Percentiles rank a stretch among this genome's conserved stretches.
Evolutionary conservation across 2,113 vertebrate genomes (phyloP).

Genomic region (Collichthys lucidus): DNA sequence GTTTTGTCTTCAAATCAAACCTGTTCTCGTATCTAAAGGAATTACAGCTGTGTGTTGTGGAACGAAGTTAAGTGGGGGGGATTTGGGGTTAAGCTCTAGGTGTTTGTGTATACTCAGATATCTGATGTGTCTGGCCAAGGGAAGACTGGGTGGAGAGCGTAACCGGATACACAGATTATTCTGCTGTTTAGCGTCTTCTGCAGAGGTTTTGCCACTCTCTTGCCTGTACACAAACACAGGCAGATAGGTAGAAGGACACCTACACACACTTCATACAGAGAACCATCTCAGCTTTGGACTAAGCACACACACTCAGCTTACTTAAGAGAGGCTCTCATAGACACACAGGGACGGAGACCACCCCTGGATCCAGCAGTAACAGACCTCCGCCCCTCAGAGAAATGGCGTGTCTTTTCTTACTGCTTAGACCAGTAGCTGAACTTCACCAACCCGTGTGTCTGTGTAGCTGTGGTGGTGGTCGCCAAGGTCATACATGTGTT

Average conservation of each 20-base stretch:
- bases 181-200: slow-evolving; percentile 38
- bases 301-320: slow-evolving; percentile 37
- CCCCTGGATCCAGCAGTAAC: slow-evolving; percentile 64
- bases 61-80: neutral
- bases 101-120: slow-evolving; percentile 38
- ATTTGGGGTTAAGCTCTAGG: slow-evolving; percentile 12
- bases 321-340: neutral
- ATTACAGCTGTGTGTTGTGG: neutral
- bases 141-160: slow-evolving; percentile 17
- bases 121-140: slow-evolving; percentile 33
- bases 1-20: slow-evolving; percentile 41
- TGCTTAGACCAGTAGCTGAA: neutral
- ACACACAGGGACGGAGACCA: slow-evolving; percentile 50
- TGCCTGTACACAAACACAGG: slow-evolving; percentile 45
- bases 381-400: slow-evolving; percentile 68
- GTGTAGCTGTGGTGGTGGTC: neutral
- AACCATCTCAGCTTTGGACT: slow-evolving; percentile 10
- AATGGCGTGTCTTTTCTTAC: slow-evolving; percentile 53
- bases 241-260: slow-evolving; percentile 26
- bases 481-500: neutral
- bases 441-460: neutral
- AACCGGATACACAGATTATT: slow-evolving; percentile 59
- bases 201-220: slow-evolving; percentile 23
- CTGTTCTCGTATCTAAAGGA: slow-evolving; percentile 14
- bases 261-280: neutral